A percentile compares a stretch with the other conserved stretches of the same genome.
phyloP scores from a whole-genome alignment of 2,888 invertebrate genomes.

The Periphyllus acericola region DNA sequence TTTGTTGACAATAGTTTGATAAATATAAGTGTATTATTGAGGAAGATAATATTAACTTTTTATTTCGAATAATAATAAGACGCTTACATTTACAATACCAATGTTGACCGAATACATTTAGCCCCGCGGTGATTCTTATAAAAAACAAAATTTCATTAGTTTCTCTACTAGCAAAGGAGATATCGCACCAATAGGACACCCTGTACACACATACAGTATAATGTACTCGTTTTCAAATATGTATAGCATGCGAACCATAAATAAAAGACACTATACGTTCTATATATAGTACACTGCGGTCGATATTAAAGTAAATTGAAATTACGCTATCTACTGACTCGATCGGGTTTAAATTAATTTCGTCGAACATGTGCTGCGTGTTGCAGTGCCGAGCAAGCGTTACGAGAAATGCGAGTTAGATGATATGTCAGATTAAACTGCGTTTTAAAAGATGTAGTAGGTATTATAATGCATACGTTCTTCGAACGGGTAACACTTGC shows the following conservation, averaged over 20 bases:
- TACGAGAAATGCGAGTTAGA: not conserved
- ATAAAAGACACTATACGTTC: not conserved
- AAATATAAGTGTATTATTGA: too few species aligned
- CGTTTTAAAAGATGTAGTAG: not conserved
- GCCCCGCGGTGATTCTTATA: too few species aligned
- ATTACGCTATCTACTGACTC: not conserved
- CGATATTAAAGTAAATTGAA: not conserved
- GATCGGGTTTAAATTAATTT: not conserved
- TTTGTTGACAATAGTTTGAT: too few species aligned
- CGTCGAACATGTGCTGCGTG: not conserved
- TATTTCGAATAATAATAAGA: too few species aligned
- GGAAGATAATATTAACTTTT: too few species aligned
- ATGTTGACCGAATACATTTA: too few species aligned
- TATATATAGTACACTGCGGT: not conserved
- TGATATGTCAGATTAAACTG: not conserved
- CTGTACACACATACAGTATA: too few species aligned
- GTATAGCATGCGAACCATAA: not conserved
- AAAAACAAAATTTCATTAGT: too few species aligned
- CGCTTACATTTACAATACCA: too few species aligned
- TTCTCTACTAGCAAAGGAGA: too few species aligned
- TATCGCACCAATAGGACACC: too few species aligned
- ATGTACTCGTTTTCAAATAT: too few species aligned
- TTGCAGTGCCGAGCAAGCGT: not conserved
- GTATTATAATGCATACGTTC: not conserved
- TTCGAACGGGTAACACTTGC: not conserved